A percentile compares a stretch with the other conserved stretches of the same genome.
These are phyloP conservation scores for Dysmachus trigonus DNA, from an alignment of 2,888 invertebrate genomes.

Conservation along the genomic window DNA sequence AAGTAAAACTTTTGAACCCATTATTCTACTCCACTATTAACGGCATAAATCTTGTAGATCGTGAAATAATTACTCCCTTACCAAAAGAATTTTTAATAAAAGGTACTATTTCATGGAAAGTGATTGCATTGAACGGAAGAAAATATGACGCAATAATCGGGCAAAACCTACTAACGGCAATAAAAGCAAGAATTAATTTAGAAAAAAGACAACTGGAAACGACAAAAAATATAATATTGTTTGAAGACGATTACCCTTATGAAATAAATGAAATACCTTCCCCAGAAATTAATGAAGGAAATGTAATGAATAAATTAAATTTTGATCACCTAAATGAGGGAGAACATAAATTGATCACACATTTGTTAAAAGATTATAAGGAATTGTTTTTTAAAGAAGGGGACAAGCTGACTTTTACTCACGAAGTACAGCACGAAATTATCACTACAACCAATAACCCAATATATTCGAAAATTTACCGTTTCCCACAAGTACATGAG, in stretches of 20 bases:
- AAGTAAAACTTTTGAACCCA: background rate
- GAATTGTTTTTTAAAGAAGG: constrained; percentile 2
- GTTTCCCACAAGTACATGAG: constrained; percentile 32
- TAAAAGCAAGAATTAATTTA: constrained; percentile 3
- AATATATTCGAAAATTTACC: constrained; percentile 34
- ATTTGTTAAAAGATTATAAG: background rate
- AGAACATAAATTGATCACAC: background rate
- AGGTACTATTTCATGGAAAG: too few species aligned
- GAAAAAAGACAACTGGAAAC: background rate
- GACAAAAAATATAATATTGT: background rate
- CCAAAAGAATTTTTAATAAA: too few species aligned
- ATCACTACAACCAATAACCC: constrained; percentile 23
- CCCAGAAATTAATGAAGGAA: background rate
- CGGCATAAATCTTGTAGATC: background rate
- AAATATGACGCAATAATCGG: too few species aligned
- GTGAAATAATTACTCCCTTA: too few species aligned
- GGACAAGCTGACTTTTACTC: background rate
- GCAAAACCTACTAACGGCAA: too few species aligned
- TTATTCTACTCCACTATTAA: background rate
- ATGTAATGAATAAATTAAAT: background rate
- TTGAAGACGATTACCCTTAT: background rate
- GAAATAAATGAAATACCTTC: background rate
- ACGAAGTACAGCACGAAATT: constrained; percentile 23
- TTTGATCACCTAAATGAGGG: background rate
- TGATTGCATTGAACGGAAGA: too few species aligned